phyloP scores from a whole-genome alignment of 2,797 vertebrate genomes.

The Synanceia verrucosa region DNA sequence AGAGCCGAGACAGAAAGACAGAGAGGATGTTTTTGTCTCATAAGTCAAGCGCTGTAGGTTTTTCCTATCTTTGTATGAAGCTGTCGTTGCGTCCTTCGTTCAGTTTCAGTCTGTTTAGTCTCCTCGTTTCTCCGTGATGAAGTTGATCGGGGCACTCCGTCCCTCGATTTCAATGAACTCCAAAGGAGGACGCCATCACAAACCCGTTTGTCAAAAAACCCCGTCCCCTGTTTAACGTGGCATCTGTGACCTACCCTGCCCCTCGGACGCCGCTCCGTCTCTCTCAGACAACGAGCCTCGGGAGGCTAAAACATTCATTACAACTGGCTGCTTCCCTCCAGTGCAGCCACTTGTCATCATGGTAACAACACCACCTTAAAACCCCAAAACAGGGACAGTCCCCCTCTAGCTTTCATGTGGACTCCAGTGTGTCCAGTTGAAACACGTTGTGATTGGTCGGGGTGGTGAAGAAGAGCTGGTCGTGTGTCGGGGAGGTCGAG shows the following conservation, averaged over 20 bases:
- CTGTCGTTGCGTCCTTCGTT: slow-evolving; percentile 60
- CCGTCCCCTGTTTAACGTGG: slow-evolving; percentile 39
- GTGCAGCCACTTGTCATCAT: slow-evolving; percentile 55
- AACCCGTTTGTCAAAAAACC: slow-evolving; percentile 32
- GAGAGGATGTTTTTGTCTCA: slow-evolving; percentile 71
- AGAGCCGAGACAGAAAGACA: slow-evolving; percentile 68
- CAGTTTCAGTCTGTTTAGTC: slow-evolving; percentile 70
- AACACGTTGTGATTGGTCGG: slow-evolving; percentile 97
- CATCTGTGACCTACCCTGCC: slow-evolving; percentile 51
- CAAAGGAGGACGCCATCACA: slow-evolving; percentile 19
- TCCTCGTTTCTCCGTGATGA: slow-evolving; percentile 37
- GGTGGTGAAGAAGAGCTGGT: slow-evolving; percentile 97
- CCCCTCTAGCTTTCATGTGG: slow-evolving; percentile 87
- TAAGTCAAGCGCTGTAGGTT: slow-evolving; percentile 52
- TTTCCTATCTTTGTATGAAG: slow-evolving; percentile 79
- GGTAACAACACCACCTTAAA: slow-evolving; percentile 50
- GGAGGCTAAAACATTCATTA: slow-evolving; percentile 82
- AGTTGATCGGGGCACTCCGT: slow-evolving; percentile 27
- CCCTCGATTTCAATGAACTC: slow-evolving; percentile 32
- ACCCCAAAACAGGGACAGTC: slow-evolving; percentile 27
- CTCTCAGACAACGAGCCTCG: slow-evolving; percentile 69
- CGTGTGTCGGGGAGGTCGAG: slow-evolving; percentile 76
- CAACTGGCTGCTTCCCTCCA: slow-evolving; percentile 69
- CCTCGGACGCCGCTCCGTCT: slow-evolving; percentile 34
- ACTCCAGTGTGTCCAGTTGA: slow-evolving; percentile 94